Base-by-base conservation (phyloP, 1,140 invertebrate genomes). In the Drosophila kurseongensis region DNA sequence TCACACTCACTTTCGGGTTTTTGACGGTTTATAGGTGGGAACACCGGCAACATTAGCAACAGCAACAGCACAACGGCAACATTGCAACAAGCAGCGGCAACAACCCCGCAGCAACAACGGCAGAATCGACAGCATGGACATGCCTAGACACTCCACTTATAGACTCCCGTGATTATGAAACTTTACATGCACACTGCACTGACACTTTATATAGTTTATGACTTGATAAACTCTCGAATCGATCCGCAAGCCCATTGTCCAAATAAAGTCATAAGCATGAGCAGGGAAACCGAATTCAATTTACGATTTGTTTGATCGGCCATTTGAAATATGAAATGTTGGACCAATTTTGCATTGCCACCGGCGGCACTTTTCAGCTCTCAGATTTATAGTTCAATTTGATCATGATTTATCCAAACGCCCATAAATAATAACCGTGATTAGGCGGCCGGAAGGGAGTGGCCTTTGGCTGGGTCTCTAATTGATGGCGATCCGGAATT, bases 1-100 rank as follows among this genome's bases (percentile, higher is more conserved):
- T 86, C 83, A 86, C 83, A 86, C 84, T 86, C 83, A 86, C 83
- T 86, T 86, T 82, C 62, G 67, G 48, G 75, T 71, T 85, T 75
- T 85, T 80, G 82, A 85, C 79, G 74, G 58, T 68, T 76, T 56
- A 69, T 63, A 63, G 80, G 75, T 67, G 81, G 80, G 45, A 78
- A 82, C 75, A 66, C 58, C 62, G 75, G 27, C 29, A 50, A 40
- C 36, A 42, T 29, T 18, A 41, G 36, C 27, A 55, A 52, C 14
- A 36, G 7, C 38, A 47, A 18, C 42, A 65, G 38, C 18, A 18
- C 29, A 66, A 55, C 29, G 36, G 44, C 2, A 32, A n/a, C 9
- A 41, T 55, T 18, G 36, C 5, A 12, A n/a, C 35, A 23, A 32
- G 23, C 45, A 14, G 12, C 47, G 23, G 23, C 27, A 9, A 8